Evolutionary conservation across 2,888 invertebrate species (phyloP).

Genomic region (Cynaeus angustus): DNA sequence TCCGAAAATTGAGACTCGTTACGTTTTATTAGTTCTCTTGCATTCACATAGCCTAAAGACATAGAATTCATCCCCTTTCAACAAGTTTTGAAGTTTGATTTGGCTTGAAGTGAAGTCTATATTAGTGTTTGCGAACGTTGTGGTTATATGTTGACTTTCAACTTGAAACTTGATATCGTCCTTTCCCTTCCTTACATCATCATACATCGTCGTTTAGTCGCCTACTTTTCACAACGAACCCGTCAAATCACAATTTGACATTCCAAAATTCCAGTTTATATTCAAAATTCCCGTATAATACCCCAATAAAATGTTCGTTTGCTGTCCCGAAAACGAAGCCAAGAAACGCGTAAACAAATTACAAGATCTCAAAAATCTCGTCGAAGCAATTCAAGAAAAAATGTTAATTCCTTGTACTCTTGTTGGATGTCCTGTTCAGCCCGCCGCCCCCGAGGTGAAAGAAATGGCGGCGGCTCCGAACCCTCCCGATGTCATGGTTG

Average conservation of each 20-base stretch:
- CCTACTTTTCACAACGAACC: slow-evolving; percentile 39
- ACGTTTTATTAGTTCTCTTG: slow-evolving; percentile 50
- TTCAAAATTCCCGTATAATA: slow-evolving; percentile 54
- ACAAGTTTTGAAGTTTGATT: slow-evolving; percentile 54
- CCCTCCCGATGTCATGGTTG: neutral
- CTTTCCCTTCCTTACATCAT: slow-evolving; percentile 31
- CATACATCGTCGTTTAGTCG: slow-evolving; percentile 30
- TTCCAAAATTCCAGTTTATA: slow-evolving; percentile 29
- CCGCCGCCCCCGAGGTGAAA: slow-evolving; percentile 45
- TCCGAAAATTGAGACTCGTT: slow-evolving; percentile 42
- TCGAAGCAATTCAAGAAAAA: slow-evolving; percentile 63
- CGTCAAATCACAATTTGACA: slow-evolving; percentile 21
- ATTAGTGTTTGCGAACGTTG: slow-evolving; percentile 55
- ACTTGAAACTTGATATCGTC: slow-evolving; percentile 52
- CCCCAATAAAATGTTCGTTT: slow-evolving; percentile 60
- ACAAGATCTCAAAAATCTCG: slow-evolving; percentile 61
- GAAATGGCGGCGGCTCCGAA: slow-evolving; percentile 43
- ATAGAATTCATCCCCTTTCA: slow-evolving; percentile 51
- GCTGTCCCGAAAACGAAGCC: slow-evolving; percentile 61
- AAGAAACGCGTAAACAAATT: slow-evolving; percentile 61
- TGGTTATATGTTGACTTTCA: slow-evolving; percentile 55
- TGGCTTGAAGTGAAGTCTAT: slow-evolving; percentile 52
- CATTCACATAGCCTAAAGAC: slow-evolving; percentile 48
- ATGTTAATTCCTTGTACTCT: slow-evolving; percentile 62
- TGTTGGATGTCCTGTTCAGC: slow-evolving; percentile 54